These are phyloP conservation scores for Sisyra terminalis DNA, from an alignment of 2,888 invertebrate species.

Conservation along the genomic window DNA sequence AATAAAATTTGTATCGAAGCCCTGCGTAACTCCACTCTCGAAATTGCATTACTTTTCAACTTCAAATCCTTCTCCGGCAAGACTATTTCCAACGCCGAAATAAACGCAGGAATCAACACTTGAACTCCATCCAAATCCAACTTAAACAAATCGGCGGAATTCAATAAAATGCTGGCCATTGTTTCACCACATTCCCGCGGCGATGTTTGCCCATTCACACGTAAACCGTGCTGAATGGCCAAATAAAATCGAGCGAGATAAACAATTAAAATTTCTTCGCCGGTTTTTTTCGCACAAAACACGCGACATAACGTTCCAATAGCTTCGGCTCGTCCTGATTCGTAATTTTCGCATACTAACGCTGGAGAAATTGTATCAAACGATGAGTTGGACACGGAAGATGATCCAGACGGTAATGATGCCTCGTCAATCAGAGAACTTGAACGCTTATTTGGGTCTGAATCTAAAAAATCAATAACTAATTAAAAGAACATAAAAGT, in stretches of 20 bases:
- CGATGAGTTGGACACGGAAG: slow-evolving; percentile 46
- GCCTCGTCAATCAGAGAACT: slow-evolving; percentile 49
- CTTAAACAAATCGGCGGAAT: slow-evolving; percentile 74
- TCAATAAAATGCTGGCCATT: slow-evolving; percentile 73
- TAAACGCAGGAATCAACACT: slow-evolving; percentile 76
- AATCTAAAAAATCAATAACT: slow-evolving; percentile 17
- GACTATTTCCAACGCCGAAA: slow-evolving; percentile 79
- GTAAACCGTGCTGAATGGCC: slow-evolving; percentile 74
- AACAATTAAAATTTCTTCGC: slow-evolving; percentile 80
- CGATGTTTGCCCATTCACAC: slow-evolving; percentile 39
- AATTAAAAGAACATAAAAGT: neutral
- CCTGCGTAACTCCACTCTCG: slow-evolving; percentile 65
- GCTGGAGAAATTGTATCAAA: slow-evolving; percentile 50
- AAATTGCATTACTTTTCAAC: slow-evolving; percentile 49
- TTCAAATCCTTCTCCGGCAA: slow-evolving; percentile 72
- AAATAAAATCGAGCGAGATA: slow-evolving; percentile 91
- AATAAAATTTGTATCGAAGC: slow-evolving; percentile 84
- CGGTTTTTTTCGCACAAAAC: slow-evolving; percentile 88
- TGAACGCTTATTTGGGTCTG: slow-evolving; percentile 40
- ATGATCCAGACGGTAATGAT: slow-evolving; percentile 32
- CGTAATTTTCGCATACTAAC: slow-evolving; percentile 60
- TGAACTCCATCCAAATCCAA: slow-evolving; percentile 87
- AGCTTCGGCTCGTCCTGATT: slow-evolving; percentile 84
- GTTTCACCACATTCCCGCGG: slow-evolving; percentile 51
- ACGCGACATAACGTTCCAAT: slow-evolving; percentile 89